Base-by-base conservation (phyloP, 2,113 vertebrate genomes). In the Poeciliopsis prolifica region DNA sequence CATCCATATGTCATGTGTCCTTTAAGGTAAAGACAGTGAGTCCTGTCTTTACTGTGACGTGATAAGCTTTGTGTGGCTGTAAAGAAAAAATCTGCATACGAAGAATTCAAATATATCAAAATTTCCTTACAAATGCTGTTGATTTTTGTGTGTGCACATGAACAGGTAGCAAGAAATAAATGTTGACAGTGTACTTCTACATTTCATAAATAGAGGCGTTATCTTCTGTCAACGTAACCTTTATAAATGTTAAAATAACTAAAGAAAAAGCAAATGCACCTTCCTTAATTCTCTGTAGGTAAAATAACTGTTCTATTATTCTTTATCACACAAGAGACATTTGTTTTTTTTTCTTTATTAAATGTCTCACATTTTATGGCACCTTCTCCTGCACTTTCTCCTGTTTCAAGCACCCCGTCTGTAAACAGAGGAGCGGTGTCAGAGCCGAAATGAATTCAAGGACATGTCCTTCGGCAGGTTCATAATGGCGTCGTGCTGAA, bases 401-500 rank as follows among this genome's bases (percentile, higher is more conserved):
- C 37, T 80, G 72, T 28, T 68, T 70, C n/a, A 13, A 37, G 5
- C 68, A 3, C 51, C 22, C 63, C 77, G 76, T 80, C 11, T 29
- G 33, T 35, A 54, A 64, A 84, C 62, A 58, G 74, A 61, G 62
- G 31, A 77, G 83, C 5, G 71, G 73, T 48, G 62, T 82, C 72
- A 68, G 67, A n/a, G 69, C 71, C 33, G 70, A 5, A 67, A 89
- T 93, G 82, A 7, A 91, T 89, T 88, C 84, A 87, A 90, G 87
- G 90, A 81, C 86, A 87, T 68, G 79, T 77, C 79, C 51, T 72
- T 65, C 78, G 74, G 80, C 79, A 61, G 74, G 79, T 67, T 72
- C 31, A 72, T 66, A 83, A 85, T 89, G 87, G 76, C 58, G 70
- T 68, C 67, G 35, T 58, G 44, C 71, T 48, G 5, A 69, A 78